A percentile compares a stretch with the other conserved stretches of the same genome.
These are phyloP conservation scores for Ctenosaura bakeri DNA, from an alignment of 2,797 vertebrate species.

Conservation along the genomic window DNA sequence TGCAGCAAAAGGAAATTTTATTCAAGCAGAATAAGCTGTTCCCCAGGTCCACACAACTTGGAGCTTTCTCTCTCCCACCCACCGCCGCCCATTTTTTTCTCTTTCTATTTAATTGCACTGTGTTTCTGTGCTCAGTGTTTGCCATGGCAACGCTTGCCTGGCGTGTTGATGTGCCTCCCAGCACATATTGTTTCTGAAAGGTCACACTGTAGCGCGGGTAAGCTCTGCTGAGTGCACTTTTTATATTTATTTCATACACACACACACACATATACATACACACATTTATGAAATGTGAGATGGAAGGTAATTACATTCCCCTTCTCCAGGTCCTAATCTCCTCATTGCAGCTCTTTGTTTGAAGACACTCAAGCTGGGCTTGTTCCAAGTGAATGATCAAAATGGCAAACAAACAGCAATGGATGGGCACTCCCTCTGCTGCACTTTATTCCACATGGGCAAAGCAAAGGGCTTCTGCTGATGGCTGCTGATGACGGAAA, in stretches of 20 bases:
- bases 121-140: slow-evolving; percentile 60
- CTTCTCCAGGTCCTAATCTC: neutral
- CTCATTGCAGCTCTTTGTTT: fast-evolving
- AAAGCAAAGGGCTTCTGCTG: neutral
- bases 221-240: slow-evolving; percentile 42
- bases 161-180: slow-evolving; percentile 54
- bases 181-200: slow-evolving; percentile 68
- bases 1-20: neutral
- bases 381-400: neutral
- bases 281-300: slow-evolving; percentile 24
- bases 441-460: fast-evolving
- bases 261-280: neutral
- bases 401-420: neutral
- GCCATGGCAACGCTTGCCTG: slow-evolving; percentile 75
- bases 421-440: neutral
- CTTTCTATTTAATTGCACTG: slow-evolving; percentile 42
- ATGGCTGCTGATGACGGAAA: neutral
- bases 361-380: fast-evolving
- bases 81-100: neutral
- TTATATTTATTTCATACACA: neutral
- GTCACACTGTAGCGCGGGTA: slow-evolving; percentile 64
- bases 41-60: neutral
- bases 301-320: slow-evolving; percentile 37
- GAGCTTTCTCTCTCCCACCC: slow-evolving; percentile 1
- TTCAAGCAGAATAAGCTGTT: neutral